phyloP scores from a whole-genome alignment of 2,888 invertebrate species.

The Papilio elwesi region DNA sequence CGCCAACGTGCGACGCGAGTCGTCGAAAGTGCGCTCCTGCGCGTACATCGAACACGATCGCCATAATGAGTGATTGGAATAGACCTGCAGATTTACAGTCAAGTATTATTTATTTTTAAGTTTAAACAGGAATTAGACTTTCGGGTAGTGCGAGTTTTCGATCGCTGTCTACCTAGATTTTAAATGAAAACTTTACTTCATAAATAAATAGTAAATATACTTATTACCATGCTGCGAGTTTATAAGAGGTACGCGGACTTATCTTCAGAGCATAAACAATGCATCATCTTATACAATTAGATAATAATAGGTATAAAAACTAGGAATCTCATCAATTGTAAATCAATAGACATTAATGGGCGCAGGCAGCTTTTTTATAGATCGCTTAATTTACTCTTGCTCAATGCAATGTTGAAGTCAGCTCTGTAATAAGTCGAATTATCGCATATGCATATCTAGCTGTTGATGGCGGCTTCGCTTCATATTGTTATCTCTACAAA shows the following conservation, averaged over 20 bases:
- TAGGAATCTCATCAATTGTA: conserved; percentile 2
- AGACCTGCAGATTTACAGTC: not conserved
- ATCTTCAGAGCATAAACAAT: conserved; percentile 14
- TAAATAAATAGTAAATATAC: too few species aligned
- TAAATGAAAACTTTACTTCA: too few species aligned
- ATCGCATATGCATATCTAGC: not conserved
- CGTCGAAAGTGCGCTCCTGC: conserved; percentile 47
- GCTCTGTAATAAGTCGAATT: conserved; percentile 19
- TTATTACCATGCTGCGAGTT: too few species aligned
- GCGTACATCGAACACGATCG: conserved; percentile 41
- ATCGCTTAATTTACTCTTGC: not conserved
- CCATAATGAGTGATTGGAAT: conserved; percentile 41
- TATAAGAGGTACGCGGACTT: not conserved
- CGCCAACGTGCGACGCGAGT: conserved; percentile 45
- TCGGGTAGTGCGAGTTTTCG: too few species aligned
- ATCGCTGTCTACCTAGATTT: too few species aligned
- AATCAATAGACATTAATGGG: conserved; percentile 19
- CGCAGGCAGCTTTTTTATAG: conserved; percentile 26
- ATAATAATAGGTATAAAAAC: conserved; percentile 25
- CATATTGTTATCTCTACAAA: not conserved
- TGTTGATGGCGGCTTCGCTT: not conserved
- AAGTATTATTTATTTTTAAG: too few species aligned
- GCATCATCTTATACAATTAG: conserved; percentile 24
- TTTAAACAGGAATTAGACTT: too few species aligned
- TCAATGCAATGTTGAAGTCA: conserved; percentile 27